These are phyloP conservation scores for Sylvicapra grimmia DNA, from an alignment of 2,113 vertebrate species.

Conservation along the genomic window DNA sequence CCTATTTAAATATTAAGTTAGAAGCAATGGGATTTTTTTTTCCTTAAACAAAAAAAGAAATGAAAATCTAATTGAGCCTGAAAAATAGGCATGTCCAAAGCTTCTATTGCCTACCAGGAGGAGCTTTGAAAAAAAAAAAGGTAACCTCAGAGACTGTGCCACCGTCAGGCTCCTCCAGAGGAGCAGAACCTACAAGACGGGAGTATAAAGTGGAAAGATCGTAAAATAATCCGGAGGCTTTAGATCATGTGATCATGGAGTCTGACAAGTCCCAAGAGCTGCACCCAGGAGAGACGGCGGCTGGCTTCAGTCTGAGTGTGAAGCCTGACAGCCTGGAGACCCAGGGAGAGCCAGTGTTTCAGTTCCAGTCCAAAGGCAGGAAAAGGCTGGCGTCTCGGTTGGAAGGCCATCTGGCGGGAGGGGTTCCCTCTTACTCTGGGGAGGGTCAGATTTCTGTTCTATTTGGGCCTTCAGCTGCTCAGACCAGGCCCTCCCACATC, in stretches of 20 bases:
- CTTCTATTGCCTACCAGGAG: background rate
- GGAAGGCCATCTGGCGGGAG: background rate
- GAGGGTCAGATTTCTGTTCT: background rate
- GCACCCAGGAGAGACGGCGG: background rate
- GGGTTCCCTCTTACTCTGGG: no score
- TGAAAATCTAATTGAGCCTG: background rate
- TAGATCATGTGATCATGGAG: rapidly evolving
- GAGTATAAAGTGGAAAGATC: background rate
- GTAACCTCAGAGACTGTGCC: background rate
- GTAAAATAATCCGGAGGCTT: background rate
- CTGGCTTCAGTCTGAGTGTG: no score
- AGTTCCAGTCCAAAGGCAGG: background rate
- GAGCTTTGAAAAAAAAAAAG: background rate
- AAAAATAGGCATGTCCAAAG: background rate
- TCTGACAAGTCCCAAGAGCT: background rate
- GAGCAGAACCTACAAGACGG: background rate
- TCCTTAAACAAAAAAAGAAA: background rate
- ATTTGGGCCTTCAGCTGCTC: background rate
- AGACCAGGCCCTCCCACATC: background rate
- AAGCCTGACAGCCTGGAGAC: background rate
- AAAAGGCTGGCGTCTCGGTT: background rate
- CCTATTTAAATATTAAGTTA: background rate
- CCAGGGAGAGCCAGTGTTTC: background rate
- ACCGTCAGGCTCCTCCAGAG: background rate
- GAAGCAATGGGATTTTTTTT: background rate